Base-by-base conservation (phyloP, 2,888 invertebrate species). In the Clostera curtula region DNA sequence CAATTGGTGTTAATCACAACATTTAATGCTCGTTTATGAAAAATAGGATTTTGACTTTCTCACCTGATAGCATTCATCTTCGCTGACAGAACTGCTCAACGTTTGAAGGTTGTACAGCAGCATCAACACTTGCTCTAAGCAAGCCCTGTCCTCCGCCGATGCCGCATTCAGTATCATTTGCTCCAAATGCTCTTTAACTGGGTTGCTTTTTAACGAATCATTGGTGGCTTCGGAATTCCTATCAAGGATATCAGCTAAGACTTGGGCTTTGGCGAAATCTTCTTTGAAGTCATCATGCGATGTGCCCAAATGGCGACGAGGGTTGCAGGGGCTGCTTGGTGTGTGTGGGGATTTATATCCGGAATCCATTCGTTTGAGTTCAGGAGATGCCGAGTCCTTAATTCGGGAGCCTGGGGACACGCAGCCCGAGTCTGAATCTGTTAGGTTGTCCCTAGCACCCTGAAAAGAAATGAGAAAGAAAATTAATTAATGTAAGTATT, bases 111-210 rank as follows among this genome's bases (percentile, higher is more conserved):
- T 87, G 57, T 89, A 88, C 34, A 89, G 69, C 48, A 89, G 70
- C 62, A 86, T 85, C 32, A 88, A 58, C 24, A 89, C 82, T 57
- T 89, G 89, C 49, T 89, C 87, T 52, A 90, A 69, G 45, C 89
- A 89, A 25, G 83, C 76, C 55, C 87, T 86, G 48, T 89, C 89
- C 17, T 87, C 85, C 31, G 84, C 84, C 9, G 83, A 82, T 7
- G 72, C 73, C 21, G 84, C 79, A 29, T 76, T 84, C 43, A 84
- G 36, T 40, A 85, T 76, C 83, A 85, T 85, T 52, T 80, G 80
- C 41, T 85, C 84, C 24, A 85, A 46, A 47, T 79, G 83, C 15
- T 84, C 83, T 43, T 77, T 84, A 34, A 85, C 80, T 34, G 82
- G 80, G 36, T 77, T 83, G 39, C 73, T 77, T 43, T 68, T 76